phyloP scores from a whole-genome alignment of 2,888 invertebrate species.

The Nebria brevicollis region DNA sequence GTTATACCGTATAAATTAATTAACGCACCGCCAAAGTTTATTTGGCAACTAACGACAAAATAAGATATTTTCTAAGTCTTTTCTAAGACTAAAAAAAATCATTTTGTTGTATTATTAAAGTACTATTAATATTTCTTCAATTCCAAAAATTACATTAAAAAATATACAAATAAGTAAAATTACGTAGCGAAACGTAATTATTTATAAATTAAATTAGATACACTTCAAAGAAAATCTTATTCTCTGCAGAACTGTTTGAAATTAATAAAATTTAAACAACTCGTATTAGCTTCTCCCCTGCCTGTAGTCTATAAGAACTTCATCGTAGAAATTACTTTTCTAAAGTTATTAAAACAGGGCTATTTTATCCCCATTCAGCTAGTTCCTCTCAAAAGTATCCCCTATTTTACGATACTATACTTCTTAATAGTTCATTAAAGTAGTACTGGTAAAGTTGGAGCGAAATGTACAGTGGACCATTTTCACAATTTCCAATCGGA shows the following conservation, averaged over 20 bases:
- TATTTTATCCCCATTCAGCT: neutral
- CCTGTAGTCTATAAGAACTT: neutral
- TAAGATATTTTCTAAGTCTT: neutral
- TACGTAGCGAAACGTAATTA: too few species aligned
- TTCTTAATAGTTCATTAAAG: slow-evolving; percentile 39
- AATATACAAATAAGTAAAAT: too few species aligned
- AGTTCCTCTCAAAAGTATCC: neutral
- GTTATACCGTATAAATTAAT: too few species aligned
- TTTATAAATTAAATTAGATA: too few species aligned
- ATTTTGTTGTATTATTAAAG: neutral
- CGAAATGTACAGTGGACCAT: neutral
- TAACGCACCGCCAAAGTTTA: too few species aligned
- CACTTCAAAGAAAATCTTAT: neutral
- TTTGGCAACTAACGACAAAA: neutral
- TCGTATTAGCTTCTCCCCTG: neutral
- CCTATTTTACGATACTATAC: neutral
- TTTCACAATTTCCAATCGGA: neutral
- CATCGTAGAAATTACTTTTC: neutral
- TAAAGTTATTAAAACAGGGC: neutral
- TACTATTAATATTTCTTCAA: too few species aligned
- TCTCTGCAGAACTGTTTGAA: neutral
- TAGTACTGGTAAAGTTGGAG: slow-evolving; percentile 19
- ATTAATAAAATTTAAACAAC: neutral
- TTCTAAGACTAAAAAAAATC: neutral
- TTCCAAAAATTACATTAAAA: neutral